phyloP scores from a whole-genome alignment of 2,113 vertebrate species.

The Mesoclemmys tuberculata region DNA sequence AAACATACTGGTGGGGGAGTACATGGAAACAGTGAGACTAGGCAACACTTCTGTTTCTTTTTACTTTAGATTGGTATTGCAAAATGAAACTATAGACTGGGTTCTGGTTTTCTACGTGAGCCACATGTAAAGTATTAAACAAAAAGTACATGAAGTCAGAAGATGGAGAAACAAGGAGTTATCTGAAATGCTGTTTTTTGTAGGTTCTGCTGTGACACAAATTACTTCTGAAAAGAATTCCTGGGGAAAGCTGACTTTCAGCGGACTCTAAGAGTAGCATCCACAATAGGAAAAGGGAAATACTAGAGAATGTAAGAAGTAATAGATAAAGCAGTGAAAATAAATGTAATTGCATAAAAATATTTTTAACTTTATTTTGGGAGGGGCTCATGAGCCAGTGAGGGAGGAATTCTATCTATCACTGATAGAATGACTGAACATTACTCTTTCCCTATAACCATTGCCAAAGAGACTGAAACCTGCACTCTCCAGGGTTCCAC shows the following conservation, averaged over 20 bases:
- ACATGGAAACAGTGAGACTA: neutral
- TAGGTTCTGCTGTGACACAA: neutral
- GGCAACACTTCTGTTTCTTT: neutral
- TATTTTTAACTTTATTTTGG: neutral
- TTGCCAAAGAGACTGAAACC: fast-evolving
- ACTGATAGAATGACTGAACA: neutral
- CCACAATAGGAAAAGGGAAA: neutral
- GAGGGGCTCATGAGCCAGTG: neutral
- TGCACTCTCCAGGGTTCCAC: neutral
- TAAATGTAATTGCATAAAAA: neutral
- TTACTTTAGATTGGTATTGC: neutral
- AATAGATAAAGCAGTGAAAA: neutral
- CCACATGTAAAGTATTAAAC: fast-evolving
- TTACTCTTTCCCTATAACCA: neutral
- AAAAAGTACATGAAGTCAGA: neutral
- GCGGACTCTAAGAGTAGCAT: neutral
- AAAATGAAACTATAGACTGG: neutral
- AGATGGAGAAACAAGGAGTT: fast-evolving
- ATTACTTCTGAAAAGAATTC: neutral
- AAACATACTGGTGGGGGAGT: neutral
- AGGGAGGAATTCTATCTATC: neutral
- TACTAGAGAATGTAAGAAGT: neutral
- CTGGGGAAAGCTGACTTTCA: neutral
- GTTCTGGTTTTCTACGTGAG: neutral
- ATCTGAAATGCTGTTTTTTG: neutral